These are phyloP conservation scores for Dolomedes plantarius DNA, from an alignment of 2,888 invertebrate species.

Conservation along the genomic window DNA sequence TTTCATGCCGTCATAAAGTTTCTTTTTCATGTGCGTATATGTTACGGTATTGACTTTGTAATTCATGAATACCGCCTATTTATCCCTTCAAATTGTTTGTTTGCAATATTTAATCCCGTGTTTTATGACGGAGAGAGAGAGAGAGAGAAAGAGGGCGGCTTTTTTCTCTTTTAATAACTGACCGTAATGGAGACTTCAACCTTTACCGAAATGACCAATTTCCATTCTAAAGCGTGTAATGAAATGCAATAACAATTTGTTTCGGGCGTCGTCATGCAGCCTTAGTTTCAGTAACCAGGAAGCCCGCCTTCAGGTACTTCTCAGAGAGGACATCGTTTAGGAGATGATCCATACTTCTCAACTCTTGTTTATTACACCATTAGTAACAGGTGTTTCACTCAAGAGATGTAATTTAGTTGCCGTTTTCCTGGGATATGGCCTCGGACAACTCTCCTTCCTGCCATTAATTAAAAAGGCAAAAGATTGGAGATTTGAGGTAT, in stretches of 20 bases:
- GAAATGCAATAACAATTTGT: slow-evolving; percentile 38
- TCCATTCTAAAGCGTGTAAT: slow-evolving; percentile 29
- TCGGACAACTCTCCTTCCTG: too few species aligned
- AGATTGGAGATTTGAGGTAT: too few species aligned
- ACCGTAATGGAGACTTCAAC: background rate
- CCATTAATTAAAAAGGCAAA: too few species aligned
- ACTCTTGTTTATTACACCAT: slow-evolving; percentile 44
- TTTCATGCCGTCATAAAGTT: too few species aligned
- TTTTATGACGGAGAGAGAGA: background rate
- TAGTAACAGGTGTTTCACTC: slow-evolving; percentile 29
- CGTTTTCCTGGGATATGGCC: too few species aligned
- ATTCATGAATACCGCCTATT: too few species aligned
- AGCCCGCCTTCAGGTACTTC: slow-evolving; percentile 19
- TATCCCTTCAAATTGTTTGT: background rate
- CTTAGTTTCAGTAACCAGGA: background rate
- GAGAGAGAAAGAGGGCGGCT: too few species aligned
- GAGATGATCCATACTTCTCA: background rate
- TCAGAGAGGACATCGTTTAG: slow-evolving; percentile 11
- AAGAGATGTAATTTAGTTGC: slow-evolving; percentile 27
- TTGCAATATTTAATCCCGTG: background rate
- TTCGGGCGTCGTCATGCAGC: slow-evolving; percentile 13
- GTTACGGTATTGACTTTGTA: too few species aligned
- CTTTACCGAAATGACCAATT: too few species aligned
- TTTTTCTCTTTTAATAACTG: slow-evolving; percentile 7
- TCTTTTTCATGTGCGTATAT: too few species aligned